Evolutionary conservation across 2,113 vertebrate genomes (phyloP), one percentile per base, ranked within the genome.

Genomic region (Eolophus roseicapilla): DNA sequence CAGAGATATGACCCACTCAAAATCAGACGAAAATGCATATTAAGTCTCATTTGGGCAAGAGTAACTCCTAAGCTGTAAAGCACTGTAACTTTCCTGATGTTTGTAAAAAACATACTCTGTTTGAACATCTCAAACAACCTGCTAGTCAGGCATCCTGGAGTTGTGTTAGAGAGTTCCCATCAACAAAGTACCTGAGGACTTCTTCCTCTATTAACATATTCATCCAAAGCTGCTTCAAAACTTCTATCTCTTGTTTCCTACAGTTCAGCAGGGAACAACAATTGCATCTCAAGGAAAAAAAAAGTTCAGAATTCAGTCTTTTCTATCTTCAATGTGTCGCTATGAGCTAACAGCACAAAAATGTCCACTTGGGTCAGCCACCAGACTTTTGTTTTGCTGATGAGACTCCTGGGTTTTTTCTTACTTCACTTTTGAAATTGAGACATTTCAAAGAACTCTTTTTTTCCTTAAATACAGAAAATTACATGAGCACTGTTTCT

Each of bases 391-490:
- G 47, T 71, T 88, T 82, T 47, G 15, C 44, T 92, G 69, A 87
- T 55, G 69, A 89, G 69, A 79, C 89, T 79, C 52, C 13, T 37
- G 81, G 53, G 29, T 64, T 86, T 91, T n/a, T 93, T 83, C 53
- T 69, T 80, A 57, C 53, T 76, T 88, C 76, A 46, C 64, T 91
- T 86, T 93, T 75, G 17, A 95, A 93, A 86, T 64, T 60, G 69
- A 87, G 81, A 93, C 65, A 86, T 60, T 60, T 93, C 60, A 89
- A 95, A 47, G 10, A 84, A 70, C 1, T 1, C 31, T 55, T 90
- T 65, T 57, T 60, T 14, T 13, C 17, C 46, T 70, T 74, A 83
- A 86, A 93, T 50, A 53, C 63, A 96, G 44, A 86, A 70, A 86
- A 83, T 31, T 75, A 55, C 77, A 82, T 33, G 29, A 93, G 33